Evolutionary conservation across 1,140 invertebrate species (phyloP).

Genomic region (Hetaerina americana): DNA sequence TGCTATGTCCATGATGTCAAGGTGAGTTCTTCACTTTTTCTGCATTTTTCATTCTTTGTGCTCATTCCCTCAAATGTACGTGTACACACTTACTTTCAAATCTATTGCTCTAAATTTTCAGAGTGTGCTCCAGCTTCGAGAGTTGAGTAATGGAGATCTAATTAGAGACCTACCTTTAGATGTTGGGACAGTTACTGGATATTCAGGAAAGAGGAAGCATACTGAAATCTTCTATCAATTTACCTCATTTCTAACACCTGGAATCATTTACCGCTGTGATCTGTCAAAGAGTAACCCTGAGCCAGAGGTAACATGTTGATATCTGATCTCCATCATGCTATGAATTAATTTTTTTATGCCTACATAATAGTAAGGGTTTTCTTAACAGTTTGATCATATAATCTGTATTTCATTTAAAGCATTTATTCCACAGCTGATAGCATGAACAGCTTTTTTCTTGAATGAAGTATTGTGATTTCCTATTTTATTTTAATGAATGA

Average conservation of each 20-base stretch:
- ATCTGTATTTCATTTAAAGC: too few species aligned
- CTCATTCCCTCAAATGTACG: background rate
- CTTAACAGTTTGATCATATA: too few species aligned
- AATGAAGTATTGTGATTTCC: too few species aligned
- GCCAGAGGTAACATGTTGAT: conserved; percentile 55
- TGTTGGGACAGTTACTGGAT: conserved; percentile 72
- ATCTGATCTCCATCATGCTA: too few species aligned
- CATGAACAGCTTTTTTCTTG: too few species aligned
- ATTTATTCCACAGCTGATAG: too few species aligned
- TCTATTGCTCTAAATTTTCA: conserved; percentile 29
- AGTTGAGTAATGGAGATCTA: conserved; percentile 55
- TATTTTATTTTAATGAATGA: too few species aligned
- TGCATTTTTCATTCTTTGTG: background rate
- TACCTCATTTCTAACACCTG: conserved; percentile 85
- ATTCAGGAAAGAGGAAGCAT: conserved; percentile 73
- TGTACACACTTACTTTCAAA: too few species aligned
- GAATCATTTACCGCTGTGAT: conserved; percentile 78
- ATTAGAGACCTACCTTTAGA: conserved; percentile 63
- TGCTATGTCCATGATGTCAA: conserved; percentile 93
- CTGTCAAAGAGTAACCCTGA: conserved; percentile 48
- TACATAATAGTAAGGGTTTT: too few species aligned
- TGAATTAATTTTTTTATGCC: conserved; percentile 8
- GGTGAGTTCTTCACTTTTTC: conserved; percentile 34
- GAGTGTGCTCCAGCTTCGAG: conserved; percentile 73
- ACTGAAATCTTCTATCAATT: conserved; percentile 90